Percentiles rank a stretch among this genome's conserved stretches.
Conservation (phyloP, 2,797 vertebrate genomes). For the Cyprinodon diabolis region DNA sequence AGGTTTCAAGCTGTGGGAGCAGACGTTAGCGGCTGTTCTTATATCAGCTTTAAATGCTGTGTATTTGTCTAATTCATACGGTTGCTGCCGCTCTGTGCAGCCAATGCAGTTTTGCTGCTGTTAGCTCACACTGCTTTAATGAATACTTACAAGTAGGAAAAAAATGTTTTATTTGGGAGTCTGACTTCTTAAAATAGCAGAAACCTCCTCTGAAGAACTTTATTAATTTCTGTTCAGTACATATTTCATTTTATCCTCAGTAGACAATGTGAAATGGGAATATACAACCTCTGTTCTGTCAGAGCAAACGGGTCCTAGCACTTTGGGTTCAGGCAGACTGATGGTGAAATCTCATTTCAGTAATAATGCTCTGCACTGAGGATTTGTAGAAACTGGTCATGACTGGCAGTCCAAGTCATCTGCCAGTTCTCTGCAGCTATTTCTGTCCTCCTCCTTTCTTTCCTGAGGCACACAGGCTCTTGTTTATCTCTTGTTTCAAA, state of each 20-base stretch:
- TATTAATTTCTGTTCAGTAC: constrained; percentile 40
- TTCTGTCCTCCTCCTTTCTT: constrained; percentile 37
- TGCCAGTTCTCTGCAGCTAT: constrained; percentile 39
- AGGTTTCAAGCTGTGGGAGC: background rate
- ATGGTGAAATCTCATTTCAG: constrained; percentile 10
- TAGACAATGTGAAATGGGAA: constrained; percentile 16
- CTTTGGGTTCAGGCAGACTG: constrained; percentile 18
- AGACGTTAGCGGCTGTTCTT: too few species aligned
- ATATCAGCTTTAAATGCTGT: constrained; percentile 1
- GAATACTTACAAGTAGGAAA: background rate
- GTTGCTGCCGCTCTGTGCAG: background rate
- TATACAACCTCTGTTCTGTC: background rate
- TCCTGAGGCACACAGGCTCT: constrained; percentile 29
- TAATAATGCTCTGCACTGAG: constrained; percentile 14
- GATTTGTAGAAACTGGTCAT: constrained; percentile 37
- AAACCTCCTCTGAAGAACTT: constrained; percentile 17
- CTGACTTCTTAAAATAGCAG: constrained; percentile 12
- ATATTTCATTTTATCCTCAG: constrained; percentile 42
- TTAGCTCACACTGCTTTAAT: constrained; percentile 3
- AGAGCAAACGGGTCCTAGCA: constrained; percentile 28
- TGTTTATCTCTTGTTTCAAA: constrained; percentile 19
- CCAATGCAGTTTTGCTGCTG: background rate
- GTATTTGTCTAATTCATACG: background rate
- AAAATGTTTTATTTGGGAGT: background rate
- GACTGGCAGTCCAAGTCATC: constrained; percentile 25